phyloP scores from a whole-genome alignment of 1,140 invertebrate species.

The Aphis gossypii region DNA sequence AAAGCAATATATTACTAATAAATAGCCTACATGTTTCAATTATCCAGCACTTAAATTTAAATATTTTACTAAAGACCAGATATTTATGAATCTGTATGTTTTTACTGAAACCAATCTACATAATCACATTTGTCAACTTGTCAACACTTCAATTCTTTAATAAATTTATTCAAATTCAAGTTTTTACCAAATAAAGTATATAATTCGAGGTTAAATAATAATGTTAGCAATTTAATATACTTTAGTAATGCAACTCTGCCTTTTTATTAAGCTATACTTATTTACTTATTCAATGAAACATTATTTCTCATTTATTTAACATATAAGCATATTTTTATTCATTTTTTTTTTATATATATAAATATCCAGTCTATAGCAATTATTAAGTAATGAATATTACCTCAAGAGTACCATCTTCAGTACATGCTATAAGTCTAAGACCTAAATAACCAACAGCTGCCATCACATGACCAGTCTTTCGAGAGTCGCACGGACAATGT shows the following conservation, averaged over 20 bases:
- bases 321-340: neutral
- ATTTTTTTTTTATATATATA: neutral
- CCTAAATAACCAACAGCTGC: constrained; percentile 76
- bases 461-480: constrained; percentile 90
- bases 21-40: neutral
- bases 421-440: constrained; percentile 87
- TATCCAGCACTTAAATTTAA: neutral
- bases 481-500: constrained; percentile 92
- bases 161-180: neutral
- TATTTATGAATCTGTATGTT: too few relatives aligned
- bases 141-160: neutral
- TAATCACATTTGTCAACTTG: too few relatives aligned
- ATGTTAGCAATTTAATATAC: neutral
- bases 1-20: neutral
- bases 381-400: constrained; percentile 62
- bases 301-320: neutral
- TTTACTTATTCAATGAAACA: neutral
- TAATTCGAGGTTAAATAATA: neutral
- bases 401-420: constrained; percentile 84
- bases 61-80: neutral
- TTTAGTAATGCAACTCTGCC: neutral
- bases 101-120: too few relatives aligned
- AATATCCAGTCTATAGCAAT: neutral
- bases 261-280: neutral
- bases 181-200: neutral